Base-by-base conservation (phyloP, 2,113 vertebrate genomes). In the Vanacampus margaritifer region DNA sequence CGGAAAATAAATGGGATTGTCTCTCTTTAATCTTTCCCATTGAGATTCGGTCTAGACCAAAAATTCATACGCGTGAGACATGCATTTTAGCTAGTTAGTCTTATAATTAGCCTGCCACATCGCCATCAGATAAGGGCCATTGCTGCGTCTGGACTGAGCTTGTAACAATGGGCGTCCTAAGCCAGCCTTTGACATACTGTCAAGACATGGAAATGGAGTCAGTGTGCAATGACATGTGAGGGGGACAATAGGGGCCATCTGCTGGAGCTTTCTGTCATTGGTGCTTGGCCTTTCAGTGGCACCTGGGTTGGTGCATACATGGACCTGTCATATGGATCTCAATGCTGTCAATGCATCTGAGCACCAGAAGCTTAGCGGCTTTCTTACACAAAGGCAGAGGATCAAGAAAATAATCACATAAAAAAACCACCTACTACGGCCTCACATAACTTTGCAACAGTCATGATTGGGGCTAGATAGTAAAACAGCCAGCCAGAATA, bases 121-220 rank as follows among this genome's bases (percentile, higher is more conserved):
- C 65, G 37, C 66, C 41, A 86, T 88, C 86, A 86, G 83, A 87
- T 87, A 86, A 82, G 76, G 68, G 3, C 6, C 65, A 80, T 83
- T 80, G 73, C 69, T 5, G 69, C 28, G 48, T 69, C 67, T 71
- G 67, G 76, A 80, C 61, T 68, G 74, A 81, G 57, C 69, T 64
- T 57, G 76, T 70, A 65, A 80, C 79, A 81, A 80, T 70, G 46
- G 74, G 64, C 63, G 67, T 73, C 70, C 78, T 80, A 79, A 79
- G 69, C 70, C 68, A 69, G 65, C 72, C 79, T 79, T 64, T 88
- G 86, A 86, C 81, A 85, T 59, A 72, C 72, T 45, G 66, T 82
- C 53, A 62, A 59, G 75, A 96, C 94, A 80, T 71, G 70, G 82
- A 81, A 86, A 85, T 79, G 80, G 85, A 84, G 84, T 86, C 81